phyloP scores from a whole-genome alignment of 2,888 invertebrate genomes.

The Callyntrura sp. region DNA sequence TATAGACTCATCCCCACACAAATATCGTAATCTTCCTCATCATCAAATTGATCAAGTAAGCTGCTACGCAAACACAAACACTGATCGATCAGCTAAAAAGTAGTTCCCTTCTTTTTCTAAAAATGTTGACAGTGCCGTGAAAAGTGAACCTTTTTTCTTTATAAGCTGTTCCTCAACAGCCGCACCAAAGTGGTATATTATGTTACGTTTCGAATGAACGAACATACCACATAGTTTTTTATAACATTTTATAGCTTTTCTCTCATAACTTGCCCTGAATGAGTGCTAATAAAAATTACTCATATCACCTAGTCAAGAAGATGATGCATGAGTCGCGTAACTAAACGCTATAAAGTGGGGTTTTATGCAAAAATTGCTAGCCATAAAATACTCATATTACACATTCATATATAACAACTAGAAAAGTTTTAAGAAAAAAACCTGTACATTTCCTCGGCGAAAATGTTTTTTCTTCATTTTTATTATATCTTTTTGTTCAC shows the following conservation, averaged over 20 bases:
- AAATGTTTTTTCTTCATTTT: background rate
- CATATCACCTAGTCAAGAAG: conserved; percentile 5
- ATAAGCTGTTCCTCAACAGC: too few relatives aligned
- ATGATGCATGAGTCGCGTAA: conserved; percentile 9
- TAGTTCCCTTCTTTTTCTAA: background rate
- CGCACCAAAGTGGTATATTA: too few relatives aligned
- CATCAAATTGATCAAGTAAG: background rate
- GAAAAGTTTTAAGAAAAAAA: conserved; percentile 1
- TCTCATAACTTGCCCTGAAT: background rate
- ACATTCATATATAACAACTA: conserved; percentile 8
- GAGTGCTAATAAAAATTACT: background rate
- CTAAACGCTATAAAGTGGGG: background rate
- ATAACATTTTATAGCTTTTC: background rate
- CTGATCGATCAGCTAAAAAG: background rate
- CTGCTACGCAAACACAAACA: background rate
- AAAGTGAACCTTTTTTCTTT: too few relatives aligned
- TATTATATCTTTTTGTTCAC: background rate
- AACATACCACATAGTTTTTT: background rate
- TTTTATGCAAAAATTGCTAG: conserved; percentile 27
- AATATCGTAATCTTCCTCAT: too few relatives aligned
- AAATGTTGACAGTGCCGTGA: conserved; percentile 4
- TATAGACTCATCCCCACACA: background rate
- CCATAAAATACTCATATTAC: background rate
- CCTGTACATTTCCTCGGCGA: background rate
- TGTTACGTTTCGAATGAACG: too few relatives aligned